Percentiles rank a stretch among this genome's conserved stretches.
Conservation (phyloP, 1,140 invertebrate genomes). For the Anastrepha obliqua region DNA sequence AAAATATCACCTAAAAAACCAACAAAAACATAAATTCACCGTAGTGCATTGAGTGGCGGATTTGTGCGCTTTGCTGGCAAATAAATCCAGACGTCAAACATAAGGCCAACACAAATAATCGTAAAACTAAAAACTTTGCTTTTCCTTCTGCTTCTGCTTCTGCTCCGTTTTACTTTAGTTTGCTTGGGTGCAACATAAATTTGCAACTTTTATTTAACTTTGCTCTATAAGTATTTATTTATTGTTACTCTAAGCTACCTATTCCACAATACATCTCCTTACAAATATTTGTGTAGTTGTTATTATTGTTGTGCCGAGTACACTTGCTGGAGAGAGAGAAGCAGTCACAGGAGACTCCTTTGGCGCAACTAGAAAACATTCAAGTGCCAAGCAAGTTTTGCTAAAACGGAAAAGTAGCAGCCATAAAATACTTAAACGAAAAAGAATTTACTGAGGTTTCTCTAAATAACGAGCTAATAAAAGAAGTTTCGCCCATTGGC, state of each 20-base stretch:
- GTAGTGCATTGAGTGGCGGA: conserved; percentile 6
- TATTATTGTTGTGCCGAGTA: neutral
- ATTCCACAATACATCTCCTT: neutral
- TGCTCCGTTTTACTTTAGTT: no score
- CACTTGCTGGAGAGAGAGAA: neutral
- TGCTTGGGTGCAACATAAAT: conserved; percentile 35
- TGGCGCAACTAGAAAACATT: conserved; percentile 1
- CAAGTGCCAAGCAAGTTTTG: neutral
- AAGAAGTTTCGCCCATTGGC: neutral
- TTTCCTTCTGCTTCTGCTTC: neutral
- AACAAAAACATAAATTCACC: neutral
- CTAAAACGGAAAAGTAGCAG: neutral
- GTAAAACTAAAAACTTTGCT: conserved; percentile 30
- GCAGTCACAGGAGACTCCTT: neutral
- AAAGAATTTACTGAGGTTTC: neutral
- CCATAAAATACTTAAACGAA: conserved; percentile 15
- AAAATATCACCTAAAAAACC: neutral
- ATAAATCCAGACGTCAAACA: neutral
- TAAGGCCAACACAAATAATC: conserved; percentile 25
- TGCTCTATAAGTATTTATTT: neutral
- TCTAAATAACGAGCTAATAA: conserved; percentile 5
- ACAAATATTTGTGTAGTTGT: neutral
- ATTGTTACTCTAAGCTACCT: neutral
- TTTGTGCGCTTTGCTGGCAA: neutral
- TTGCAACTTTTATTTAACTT: conserved; percentile 16